These are phyloP conservation scores for Diacarnus erythraeanus DNA, from an alignment of 37 sponge, comb jelly and placozoan species.

Conservation along the genomic window DNA sequence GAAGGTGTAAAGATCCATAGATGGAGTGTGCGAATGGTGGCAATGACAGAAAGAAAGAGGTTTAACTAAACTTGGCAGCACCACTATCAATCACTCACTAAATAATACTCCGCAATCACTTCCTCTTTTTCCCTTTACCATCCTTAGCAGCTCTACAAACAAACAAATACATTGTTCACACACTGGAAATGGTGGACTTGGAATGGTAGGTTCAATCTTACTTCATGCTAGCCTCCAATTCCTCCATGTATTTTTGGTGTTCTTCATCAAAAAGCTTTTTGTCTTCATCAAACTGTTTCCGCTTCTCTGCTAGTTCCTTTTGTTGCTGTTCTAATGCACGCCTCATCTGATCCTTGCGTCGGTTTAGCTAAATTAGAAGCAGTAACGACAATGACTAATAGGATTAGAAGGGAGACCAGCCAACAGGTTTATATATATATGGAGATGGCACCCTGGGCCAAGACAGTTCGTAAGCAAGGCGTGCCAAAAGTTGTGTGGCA, in stretches of 20 bases:
- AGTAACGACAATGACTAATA: not conserved
- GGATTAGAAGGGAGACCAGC: no score
- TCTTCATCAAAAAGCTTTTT: conserved; percentile 85
- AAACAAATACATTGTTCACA: no score
- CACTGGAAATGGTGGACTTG: not conserved
- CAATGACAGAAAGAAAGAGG: not conserved
- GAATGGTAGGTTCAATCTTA: not conserved
- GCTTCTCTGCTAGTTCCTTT: conserved; percentile 76
- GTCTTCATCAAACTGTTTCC: conserved; percentile 90
- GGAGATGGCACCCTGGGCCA: no score
- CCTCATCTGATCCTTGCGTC: conserved; percentile 89
- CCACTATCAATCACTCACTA: no score
- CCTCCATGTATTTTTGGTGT: conserved; percentile 78
- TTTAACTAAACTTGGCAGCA: not conserved
- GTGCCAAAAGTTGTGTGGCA: no score
- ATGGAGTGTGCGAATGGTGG: not conserved
- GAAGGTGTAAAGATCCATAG: not conserved
- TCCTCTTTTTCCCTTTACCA: conserved; percentile 3
- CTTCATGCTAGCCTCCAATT: conserved; percentile 62
- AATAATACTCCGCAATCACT: not conserved
- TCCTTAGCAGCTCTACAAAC: conserved; percentile 14
- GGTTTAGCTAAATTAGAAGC: conserved; percentile 63
- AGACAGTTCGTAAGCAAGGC: no score
- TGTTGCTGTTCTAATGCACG: conserved; percentile 80
- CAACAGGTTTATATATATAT: no score